These are phyloP conservation scores for Paracentrotus lividus DNA, from an alignment of 53 echinoderm and acorn worm genomes.

Conservation along the genomic window DNA sequence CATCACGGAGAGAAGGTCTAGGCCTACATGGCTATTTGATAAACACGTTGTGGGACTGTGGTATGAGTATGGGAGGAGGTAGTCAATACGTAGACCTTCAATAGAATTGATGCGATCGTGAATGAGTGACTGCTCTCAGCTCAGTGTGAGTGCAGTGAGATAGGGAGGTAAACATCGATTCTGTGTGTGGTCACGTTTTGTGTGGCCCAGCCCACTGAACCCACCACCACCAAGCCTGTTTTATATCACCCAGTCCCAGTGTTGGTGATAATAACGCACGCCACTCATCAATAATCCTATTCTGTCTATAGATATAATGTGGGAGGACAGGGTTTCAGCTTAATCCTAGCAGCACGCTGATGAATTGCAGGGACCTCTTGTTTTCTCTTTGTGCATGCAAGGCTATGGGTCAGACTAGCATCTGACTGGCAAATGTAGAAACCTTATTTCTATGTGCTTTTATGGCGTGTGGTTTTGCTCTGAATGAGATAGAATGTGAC, in stretches of 20 bases:
- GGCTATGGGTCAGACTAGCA: not conserved
- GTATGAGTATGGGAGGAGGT: not conserved
- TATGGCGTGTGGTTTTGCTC: not conserved
- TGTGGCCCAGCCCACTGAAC: constrained; percentile 60
- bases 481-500: not conserved
- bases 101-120: constrained; percentile 59
- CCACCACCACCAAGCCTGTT: not conserved
- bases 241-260: not conserved
- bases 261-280: constrained; percentile 53
- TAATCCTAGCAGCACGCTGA: constrained; percentile 6
- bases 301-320: constrained; percentile 55
- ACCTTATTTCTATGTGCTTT: not conserved
- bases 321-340: constrained; percentile 35
- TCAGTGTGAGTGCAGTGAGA: not conserved
- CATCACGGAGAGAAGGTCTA: not conserved
- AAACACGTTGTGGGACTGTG: constrained; percentile 3
- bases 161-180: constrained; percentile 63
- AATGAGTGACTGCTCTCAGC: constrained; percentile 4
- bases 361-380: not conserved
- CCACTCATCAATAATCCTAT: constrained; percentile 60
- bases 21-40: not conserved
- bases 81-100: constrained; percentile 2
- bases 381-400: constrained; percentile 6
- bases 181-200: constrained; percentile 73
- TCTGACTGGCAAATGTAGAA: too few relatives aligned